phyloP scores from a whole-genome alignment of 2,888 invertebrate genomes.

The Synanthedon vespiformis region DNA sequence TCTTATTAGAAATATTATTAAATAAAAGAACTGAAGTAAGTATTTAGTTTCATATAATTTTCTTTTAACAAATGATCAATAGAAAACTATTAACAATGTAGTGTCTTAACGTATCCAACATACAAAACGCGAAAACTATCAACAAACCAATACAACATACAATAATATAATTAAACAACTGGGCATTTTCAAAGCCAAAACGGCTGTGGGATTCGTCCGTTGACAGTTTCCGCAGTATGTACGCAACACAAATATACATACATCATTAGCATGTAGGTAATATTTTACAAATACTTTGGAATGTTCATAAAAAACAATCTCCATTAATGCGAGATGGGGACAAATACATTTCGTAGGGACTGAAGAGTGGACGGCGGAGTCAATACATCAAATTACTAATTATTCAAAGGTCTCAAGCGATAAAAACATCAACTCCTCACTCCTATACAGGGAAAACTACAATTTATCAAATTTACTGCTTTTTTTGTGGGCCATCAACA shows the following conservation, averaged over 20 bases:
- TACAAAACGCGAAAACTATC: not conserved
- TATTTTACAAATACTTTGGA: conserved; percentile 71
- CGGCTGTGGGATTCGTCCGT: not conserved
- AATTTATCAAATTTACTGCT: conserved; percentile 49
- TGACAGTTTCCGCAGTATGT: not conserved
- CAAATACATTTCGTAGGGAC: not conserved
- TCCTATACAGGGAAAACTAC: conserved; percentile 12
- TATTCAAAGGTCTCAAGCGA: conserved; percentile 7
- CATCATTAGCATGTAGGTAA: conserved; percentile 69
- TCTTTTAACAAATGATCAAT: conserved; percentile 72
- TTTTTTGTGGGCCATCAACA: conserved; percentile 50
- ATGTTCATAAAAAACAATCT: conserved; percentile 45
- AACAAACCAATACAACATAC: not conserved
- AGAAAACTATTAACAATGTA: conserved; percentile 72
- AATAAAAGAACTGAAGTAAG: conserved; percentile 49
- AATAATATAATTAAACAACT: not conserved
- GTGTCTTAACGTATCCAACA: conserved; percentile 43
- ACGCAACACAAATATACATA: conserved; percentile 51
- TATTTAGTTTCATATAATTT: conserved; percentile 72
- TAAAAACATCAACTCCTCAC: conserved; percentile 26
- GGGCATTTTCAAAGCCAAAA: not conserved
- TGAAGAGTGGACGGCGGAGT: not conserved
- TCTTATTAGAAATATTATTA: too few species aligned
- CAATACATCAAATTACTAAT: not conserved
- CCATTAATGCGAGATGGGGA: conserved; percentile 2